A percentile compares a stretch with the other conserved stretches of the same genome.
phyloP scores from a whole-genome alignment of 2,888 invertebrate genomes.

The Notodonta ziczac region DNA sequence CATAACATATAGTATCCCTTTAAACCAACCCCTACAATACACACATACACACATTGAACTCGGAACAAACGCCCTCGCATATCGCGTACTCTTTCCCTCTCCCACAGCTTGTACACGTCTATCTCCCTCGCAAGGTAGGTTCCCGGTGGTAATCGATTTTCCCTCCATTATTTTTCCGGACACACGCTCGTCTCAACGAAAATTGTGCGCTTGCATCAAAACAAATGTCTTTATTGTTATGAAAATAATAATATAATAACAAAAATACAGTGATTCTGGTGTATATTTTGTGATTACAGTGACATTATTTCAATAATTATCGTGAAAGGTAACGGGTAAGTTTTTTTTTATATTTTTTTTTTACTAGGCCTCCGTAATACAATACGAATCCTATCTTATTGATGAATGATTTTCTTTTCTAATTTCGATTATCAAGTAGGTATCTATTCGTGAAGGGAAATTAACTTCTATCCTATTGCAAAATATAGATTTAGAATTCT shows the following conservation, averaged over 20 bases:
- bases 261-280: not conserved
- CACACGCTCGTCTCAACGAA: slow-evolving; percentile 16
- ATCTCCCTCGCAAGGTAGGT: slow-evolving; percentile 21
- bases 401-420: not conserved
- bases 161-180: slow-evolving; percentile 41
- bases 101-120: not conserved
- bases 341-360: not conserved
- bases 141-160: slow-evolving; percentile 41
- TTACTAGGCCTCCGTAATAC: not conserved
- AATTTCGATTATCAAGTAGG: too few species aligned
- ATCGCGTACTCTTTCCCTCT: slow-evolving; percentile 26
- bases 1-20: slow-evolving; percentile 27
- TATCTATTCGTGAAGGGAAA: too few species aligned
- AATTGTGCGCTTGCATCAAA: not conserved
- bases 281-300: not conserved
- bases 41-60: slow-evolving; percentile 24
- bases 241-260: not conserved
- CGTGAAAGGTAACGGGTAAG: not conserved
- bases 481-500: too few species aligned
- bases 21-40: slow-evolving; percentile 40
- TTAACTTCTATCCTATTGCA: too few species aligned
- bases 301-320: not conserved
- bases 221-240: not conserved
- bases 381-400: not conserved
- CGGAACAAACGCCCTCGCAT: slow-evolving; percentile 28